Evolutionary conservation across 2,113 vertebrate species (phyloP).

Genomic region (Sakesphorus luctuosus): DNA sequence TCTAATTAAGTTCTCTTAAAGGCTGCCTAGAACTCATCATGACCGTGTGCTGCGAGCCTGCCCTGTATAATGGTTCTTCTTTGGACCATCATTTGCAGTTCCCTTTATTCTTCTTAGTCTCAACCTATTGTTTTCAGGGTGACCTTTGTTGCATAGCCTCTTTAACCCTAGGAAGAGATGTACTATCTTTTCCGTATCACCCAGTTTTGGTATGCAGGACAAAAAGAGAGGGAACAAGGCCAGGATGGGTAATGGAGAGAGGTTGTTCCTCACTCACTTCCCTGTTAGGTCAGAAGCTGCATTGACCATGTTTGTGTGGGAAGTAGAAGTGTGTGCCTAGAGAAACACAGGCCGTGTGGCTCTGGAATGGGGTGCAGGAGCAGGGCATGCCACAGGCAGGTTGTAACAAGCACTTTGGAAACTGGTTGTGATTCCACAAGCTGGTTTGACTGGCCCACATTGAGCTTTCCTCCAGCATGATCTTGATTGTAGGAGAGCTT

Average conservation of each 20-base stretch:
- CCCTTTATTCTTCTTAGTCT: not conserved
- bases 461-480: not conserved
- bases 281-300: not conserved
- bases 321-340: not conserved
- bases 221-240: not conserved
- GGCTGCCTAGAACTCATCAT: not conserved
- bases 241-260: not conserved
- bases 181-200: not conserved
- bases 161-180: not conserved
- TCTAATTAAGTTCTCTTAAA: not conserved
- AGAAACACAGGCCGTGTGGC: not conserved
- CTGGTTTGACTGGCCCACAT: slow-evolving; percentile 30
- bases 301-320: not conserved
- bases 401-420: slow-evolving; percentile 10
- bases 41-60: not conserved
- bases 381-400: slow-evolving; percentile 12
- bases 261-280: not conserved
- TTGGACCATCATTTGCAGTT: not conserved
- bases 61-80: not conserved
- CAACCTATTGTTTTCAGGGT: not conserved
- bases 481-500: not conserved
- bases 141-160: not conserved
- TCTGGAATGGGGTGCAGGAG: not conserved
- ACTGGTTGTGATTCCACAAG: slow-evolving; percentile 11
- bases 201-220: not conserved